These are phyloP conservation scores for Plebejus anna DNA, from an alignment of 2,888 invertebrate species.

Conservation along the genomic window DNA sequence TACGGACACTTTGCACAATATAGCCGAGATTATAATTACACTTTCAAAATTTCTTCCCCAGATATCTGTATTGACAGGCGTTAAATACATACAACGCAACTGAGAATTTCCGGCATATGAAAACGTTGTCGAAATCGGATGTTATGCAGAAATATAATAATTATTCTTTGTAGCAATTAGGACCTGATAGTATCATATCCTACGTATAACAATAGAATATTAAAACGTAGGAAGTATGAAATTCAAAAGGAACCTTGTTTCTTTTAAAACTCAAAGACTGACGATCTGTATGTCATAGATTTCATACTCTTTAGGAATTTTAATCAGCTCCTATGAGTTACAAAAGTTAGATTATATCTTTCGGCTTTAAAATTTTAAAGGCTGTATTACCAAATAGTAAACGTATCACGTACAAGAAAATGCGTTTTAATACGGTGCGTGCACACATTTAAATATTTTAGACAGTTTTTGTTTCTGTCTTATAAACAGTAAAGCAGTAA, in stretches of 20 bases:
- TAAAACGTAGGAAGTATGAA: not conserved
- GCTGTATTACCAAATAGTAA: not conserved
- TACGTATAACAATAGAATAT: not conserved
- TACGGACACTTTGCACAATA: conserved; percentile 36
- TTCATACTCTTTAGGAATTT: conserved; percentile 3
- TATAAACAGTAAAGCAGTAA: not conserved
- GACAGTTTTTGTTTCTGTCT: not conserved
- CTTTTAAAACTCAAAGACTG: not conserved
- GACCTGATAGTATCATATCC: not conserved
- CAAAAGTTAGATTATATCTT: conserved; percentile 10
- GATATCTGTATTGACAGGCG: conserved; percentile 6
- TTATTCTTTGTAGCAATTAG: not conserved
- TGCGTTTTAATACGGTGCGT: not conserved
- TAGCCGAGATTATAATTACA: conserved; percentile 33
- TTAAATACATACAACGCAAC: conserved; percentile 10
- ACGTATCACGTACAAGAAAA: not conserved
- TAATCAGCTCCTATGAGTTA: not conserved
- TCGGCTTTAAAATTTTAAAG: conserved; percentile 8
- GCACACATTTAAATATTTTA: not conserved
- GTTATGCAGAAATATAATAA: conserved; percentile 12
- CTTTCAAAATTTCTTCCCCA: conserved; percentile 33
- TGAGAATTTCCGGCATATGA: conserved; percentile 21
- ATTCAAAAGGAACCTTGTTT: not conserved
- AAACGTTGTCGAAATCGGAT: conserved; percentile 16
- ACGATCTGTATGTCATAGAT: not conserved